Base-by-base conservation (phyloP, 2,888 invertebrate species). In the Rosalia funebris region DNA sequence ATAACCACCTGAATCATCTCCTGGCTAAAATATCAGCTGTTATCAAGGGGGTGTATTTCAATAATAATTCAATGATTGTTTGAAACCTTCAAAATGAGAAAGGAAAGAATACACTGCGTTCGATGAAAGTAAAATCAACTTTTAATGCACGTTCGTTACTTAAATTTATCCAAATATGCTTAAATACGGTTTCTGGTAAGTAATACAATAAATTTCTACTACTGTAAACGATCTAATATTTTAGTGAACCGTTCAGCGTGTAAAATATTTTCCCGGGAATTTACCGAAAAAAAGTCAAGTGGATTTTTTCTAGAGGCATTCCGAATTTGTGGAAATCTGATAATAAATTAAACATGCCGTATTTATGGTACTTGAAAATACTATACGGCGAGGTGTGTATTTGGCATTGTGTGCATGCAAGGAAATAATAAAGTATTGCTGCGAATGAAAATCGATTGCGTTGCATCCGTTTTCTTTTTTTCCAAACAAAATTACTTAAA, bases 371-470 rank as follows among this genome's bases (percentile, higher is more conserved):
- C 62, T 65, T 41, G 46, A 60, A 62, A 67, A 63, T 60, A 62
- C n/a, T n/a, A n/a, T 50, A 57, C 60, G 46, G 56, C 63, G 50
- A 10, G 63, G 68, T 66, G 70, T 70, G 70, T 63, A 60, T 66
- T 66, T 67, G 70, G 65, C 67, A 65, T 65, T 52, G 60, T 15
- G 34, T 62, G 62, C 68, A 67, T 65, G 66, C 62, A 59, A 69
- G 63, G 56, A 67, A 70, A 65, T 66, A 70, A 68, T 70, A 70
- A 70, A 68, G 65, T 67, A 67, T 67, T 67, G 63, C 63, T 57
- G 48, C 57, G 57, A 64, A 62, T 63, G 39, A 63, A 62, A 69
- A 68, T 70, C 68, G 63, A 70, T 68, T 65, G 55, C n/a, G n/a
- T 25, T 34, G 65, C 65, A 62, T 65, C 58, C 64, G 57, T 57